These are phyloP conservation scores for Lamprologus callipterus DNA, from an alignment of 2,113 vertebrate species.

Conservation along the genomic window DNA sequence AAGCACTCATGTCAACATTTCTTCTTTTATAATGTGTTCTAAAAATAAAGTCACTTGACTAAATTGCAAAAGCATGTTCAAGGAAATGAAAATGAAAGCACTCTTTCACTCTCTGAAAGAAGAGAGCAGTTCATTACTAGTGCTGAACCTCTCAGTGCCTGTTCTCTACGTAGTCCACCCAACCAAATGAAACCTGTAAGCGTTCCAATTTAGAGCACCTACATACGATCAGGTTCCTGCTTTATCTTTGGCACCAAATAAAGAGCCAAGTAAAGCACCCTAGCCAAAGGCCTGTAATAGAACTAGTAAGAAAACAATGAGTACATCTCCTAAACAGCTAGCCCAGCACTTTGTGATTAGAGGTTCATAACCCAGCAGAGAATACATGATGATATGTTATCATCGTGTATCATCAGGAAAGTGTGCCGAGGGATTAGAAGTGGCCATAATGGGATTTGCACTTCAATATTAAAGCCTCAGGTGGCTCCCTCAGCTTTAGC, in stretches of 20 bases:
- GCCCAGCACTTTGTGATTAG: background rate
- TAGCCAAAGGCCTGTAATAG: background rate
- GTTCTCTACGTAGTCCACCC: background rate
- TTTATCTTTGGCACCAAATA: slow-evolving; percentile 21
- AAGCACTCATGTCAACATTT: background rate
- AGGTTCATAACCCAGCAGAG: background rate
- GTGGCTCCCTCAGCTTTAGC: background rate
- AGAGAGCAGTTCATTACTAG: background rate
- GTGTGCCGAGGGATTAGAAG: background rate
- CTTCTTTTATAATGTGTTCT: background rate
- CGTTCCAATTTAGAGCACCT: background rate
- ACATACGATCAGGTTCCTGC: background rate
- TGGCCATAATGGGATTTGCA: background rate
- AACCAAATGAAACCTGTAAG: background rate
- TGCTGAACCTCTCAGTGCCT: background rate
- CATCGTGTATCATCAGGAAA: background rate
- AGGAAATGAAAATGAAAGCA: background rate
- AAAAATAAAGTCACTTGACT: background rate
- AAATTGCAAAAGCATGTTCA: background rate
- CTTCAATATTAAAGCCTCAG: background rate
- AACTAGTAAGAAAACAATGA: background rate
- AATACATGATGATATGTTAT: background rate
- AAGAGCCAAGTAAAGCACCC: background rate
- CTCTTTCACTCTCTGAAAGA: background rate
- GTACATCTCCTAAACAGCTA: background rate